phyloP scores from a whole-genome alignment of 2,888 invertebrate species.

The Phlogophora meticulosa region DNA sequence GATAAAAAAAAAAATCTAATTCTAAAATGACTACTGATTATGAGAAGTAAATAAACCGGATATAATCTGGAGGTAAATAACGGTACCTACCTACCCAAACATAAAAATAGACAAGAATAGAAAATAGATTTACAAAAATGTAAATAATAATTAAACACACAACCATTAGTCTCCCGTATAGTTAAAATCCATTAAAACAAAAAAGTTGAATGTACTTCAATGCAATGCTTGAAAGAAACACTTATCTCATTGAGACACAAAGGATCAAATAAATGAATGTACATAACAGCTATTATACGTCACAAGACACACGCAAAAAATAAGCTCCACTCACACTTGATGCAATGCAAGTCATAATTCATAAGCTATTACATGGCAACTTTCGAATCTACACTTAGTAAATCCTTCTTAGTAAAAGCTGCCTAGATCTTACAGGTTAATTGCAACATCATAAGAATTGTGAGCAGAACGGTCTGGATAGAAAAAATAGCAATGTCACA shows the following conservation, averaged over 20 bases:
- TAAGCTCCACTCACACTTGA: conserved; percentile 44
- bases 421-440: conserved; percentile 31
- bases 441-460: conserved; percentile 23
- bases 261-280: conserved; percentile 28
- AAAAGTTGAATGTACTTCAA: conserved; percentile 22
- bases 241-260: conserved; percentile 34
- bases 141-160: conserved; percentile 4
- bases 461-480: conserved; percentile 14
- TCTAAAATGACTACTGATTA: too few relatives aligned
- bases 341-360: conserved; percentile 63
- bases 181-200: conserved; percentile 42
- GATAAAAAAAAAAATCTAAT: too few relatives aligned
- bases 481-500: conserved; percentile 39
- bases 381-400: conserved; percentile 46
- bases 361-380: conserved; percentile 51
- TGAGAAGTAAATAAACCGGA: too few relatives aligned
- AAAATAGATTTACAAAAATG: too few relatives aligned
- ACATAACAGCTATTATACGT: conserved; percentile 36
- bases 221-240: conserved; percentile 44
- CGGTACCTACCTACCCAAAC: too few relatives aligned
- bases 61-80: too few relatives aligned
- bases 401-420: conserved; percentile 53
- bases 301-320: conserved; percentile 32
- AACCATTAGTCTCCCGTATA: not conserved
- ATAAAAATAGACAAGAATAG: too few relatives aligned